Base-by-base conservation (phyloP, 2,797 vertebrate genomes). In the Poeciliopsis presidionis region DNA sequence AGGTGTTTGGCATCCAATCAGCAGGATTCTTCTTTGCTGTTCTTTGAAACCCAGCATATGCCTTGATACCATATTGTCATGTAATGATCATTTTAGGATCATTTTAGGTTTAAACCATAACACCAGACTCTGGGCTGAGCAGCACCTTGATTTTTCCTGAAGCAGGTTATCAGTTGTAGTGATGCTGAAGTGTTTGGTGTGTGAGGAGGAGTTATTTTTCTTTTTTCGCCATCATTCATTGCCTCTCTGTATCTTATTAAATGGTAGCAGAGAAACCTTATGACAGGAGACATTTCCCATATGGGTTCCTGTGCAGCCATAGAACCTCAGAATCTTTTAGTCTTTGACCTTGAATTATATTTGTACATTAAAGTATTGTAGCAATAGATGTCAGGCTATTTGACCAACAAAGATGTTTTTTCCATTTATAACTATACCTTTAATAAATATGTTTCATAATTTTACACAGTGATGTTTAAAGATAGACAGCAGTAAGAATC, bases 1-100 rank as follows among this genome's bases (percentile, higher is more conserved):
- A 88, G 81, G 79, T 90, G 88, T 85, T 88, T 85, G 82, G 33
- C 76, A 30, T 82, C 85, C 86, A 88, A 88, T 87, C 87, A 90
- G 90, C 84, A 89, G 61, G 74, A 80, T 87, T 91, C 80, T 72
- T 80, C 78, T 87, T 75, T 89, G 81, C 79, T 86, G 75, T 81
- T 77, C 70, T 78, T 69, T 74, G 47, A 57, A 75, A 81, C 36
- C 75, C 65, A 84, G 67, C 76, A 55, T 82, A 53, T 77, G 36
- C 13, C 53, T 22, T 83, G 69, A 84, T 79, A 83, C 69, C 49
- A 74, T 30, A 6, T 67, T 55, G 69, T 80, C 84, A 81, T 78
- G 61, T 74, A 77, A 81, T 41, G 63, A 84, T 59, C 79, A 39
- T 69, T 74, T 53, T 67, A 46, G 43, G 63, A 84, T 59, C 79